These are phyloP conservation scores for Scartelaos histophorus DNA, from an alignment of 2,113 vertebrate genomes.

Conservation along the genomic window DNA sequence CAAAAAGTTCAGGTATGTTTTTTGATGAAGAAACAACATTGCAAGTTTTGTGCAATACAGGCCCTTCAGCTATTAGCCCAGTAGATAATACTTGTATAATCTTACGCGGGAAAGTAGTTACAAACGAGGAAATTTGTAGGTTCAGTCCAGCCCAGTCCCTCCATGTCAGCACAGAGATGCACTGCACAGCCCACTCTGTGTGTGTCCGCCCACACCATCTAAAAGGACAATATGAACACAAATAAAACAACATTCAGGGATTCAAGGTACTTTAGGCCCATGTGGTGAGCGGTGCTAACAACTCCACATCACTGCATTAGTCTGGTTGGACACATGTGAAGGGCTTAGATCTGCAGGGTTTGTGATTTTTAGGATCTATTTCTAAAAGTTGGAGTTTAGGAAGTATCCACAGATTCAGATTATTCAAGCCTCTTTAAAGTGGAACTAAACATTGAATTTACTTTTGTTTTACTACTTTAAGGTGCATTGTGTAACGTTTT, in stretches of 20 bases:
- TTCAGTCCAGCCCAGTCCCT: slow-evolving; percentile 47
- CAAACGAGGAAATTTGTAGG: slow-evolving; percentile 59
- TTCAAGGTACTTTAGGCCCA: background rate
- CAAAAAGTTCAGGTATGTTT: too few relatives aligned
- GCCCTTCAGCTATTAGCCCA: background rate
- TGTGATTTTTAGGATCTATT: too few relatives aligned
- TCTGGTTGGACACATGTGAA: too few relatives aligned
- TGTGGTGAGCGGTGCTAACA: background rate
- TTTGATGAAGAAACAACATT: too few relatives aligned
- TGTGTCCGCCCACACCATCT: slow-evolving; percentile 73
- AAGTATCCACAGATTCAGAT: too few relatives aligned
- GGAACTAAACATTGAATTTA: too few relatives aligned
- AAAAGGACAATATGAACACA: slow-evolving; percentile 36
- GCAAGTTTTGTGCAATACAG: too few relatives aligned
- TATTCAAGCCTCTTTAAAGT: too few relatives aligned
- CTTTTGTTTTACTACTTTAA: too few relatives aligned
- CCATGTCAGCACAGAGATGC: slow-evolving; percentile 56
- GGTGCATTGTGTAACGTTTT: too few relatives aligned
- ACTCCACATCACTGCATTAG: background rate
- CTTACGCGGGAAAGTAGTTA: slow-evolving; percentile 72
- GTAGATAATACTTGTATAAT: slow-evolving; percentile 9
- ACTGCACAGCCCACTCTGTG: slow-evolving; percentile 67
- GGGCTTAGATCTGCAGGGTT: too few relatives aligned
- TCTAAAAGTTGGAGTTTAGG: too few relatives aligned
- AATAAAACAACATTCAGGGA: background rate